Evolutionary conservation across 1,140 invertebrate genomes (phyloP).

Genomic region (Laupala kohalensis): DNA sequence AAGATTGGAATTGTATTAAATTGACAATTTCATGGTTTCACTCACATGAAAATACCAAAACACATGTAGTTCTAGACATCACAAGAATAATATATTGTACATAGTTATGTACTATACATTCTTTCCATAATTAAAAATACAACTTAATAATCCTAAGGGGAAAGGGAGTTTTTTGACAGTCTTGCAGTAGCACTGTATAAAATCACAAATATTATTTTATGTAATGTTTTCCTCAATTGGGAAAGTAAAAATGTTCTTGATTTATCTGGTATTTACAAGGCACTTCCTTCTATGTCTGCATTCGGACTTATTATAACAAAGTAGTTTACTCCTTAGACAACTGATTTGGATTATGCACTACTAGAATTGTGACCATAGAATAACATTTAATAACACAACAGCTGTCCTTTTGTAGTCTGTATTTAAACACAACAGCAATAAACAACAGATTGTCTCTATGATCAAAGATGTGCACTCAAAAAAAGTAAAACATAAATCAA

Average conservation of each 20-base stretch:
- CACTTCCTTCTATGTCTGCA: not conserved
- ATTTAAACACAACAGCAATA: not conserved
- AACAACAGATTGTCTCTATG: not conserved
- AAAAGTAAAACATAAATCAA: too few relatives aligned
- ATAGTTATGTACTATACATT: conserved; percentile 7
- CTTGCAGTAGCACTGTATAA: conserved; percentile 6
- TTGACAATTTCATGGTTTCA: too few relatives aligned
- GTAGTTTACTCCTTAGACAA: not conserved
- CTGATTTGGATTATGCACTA: not conserved
- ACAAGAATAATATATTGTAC: conserved; percentile 5
- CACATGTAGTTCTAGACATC: conserved; percentile 6
- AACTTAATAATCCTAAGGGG: conserved; percentile 1
- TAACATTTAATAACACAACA: conserved; percentile 12
- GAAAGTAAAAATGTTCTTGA: not conserved
- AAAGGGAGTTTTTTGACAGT: conserved; percentile 1
- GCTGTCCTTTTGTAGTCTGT: conserved; percentile 1
- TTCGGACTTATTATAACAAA: not conserved
- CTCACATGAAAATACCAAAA: conserved; percentile 2
- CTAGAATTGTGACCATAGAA: conserved; percentile 10
- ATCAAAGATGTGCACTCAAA: not conserved
- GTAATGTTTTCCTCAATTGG: not conserved
- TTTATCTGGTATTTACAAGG: conserved; percentile 9
- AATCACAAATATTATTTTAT: conserved; percentile 9
- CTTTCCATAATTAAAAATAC: conserved; percentile 9
- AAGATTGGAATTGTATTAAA: too few relatives aligned